Conservation (phyloP, 2,888 invertebrate genomes). For the Heliconius erato region DNA sequence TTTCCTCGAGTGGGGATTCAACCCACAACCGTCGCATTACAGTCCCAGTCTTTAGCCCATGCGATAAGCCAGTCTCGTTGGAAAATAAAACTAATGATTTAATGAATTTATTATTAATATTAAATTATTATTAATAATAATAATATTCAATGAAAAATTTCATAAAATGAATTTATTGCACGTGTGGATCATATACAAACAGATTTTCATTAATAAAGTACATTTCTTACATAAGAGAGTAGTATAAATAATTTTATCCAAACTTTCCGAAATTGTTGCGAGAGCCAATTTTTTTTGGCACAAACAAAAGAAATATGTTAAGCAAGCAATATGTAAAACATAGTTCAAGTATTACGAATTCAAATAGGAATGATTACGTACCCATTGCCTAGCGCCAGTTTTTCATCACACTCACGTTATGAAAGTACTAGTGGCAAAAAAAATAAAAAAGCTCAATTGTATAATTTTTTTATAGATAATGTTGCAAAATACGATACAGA, state of each 20-base stretch:
- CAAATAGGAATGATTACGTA: conserved; percentile 40
- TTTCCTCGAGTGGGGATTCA: too few relatives aligned
- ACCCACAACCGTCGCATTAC: too few relatives aligned
- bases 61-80: too few relatives aligned
- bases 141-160: too few relatives aligned
- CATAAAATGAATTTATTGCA: not conserved
- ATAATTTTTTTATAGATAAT: not conserved
- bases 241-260: not conserved
- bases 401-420: conserved; percentile 37
- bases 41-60: too few relatives aligned
- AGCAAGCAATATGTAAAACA: conserved; percentile 29
- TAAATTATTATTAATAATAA: too few relatives aligned
- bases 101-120: too few relatives aligned
- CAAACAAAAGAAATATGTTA: conserved; percentile 23
- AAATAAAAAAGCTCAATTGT: not conserved
- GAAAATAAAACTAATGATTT: too few relatives aligned
- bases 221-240: not conserved
- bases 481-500: too few relatives aligned
- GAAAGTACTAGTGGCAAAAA: conserved; percentile 28
- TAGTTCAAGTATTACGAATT: conserved; percentile 40
- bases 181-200: not conserved
- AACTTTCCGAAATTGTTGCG: not conserved
- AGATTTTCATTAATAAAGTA: not conserved
- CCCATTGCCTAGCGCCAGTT: conserved; percentile 40
- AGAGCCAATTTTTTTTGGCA: conserved; percentile 22